phyloP scores from a whole-genome alignment of 1,140 invertebrate species.

The Habropoda laboriosa region DNA sequence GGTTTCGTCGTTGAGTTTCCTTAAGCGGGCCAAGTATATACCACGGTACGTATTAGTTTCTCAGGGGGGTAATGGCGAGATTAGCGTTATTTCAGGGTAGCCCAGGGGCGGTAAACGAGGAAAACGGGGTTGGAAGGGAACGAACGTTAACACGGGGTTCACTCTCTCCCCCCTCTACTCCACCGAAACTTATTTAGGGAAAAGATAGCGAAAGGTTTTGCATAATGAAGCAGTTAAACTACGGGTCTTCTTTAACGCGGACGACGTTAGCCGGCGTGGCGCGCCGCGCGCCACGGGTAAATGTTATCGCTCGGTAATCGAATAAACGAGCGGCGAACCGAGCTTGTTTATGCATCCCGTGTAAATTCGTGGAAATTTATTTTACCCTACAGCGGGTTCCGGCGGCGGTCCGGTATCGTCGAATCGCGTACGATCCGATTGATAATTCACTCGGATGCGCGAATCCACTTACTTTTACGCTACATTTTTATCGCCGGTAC shows the following conservation, averaged over 20 bases:
- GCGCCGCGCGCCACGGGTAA: slow-evolving; percentile 15
- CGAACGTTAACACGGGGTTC: slow-evolving; percentile 42
- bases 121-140: slow-evolving; percentile 22
- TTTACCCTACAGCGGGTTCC: no score
- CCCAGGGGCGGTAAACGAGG: slow-evolving; percentile 28
- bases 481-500: not conserved
- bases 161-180: no score
- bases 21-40: slow-evolving; percentile 40
- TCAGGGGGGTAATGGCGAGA: slow-evolving; percentile 42
- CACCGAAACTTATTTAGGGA: slow-evolving; percentile 51
- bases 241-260: slow-evolving; percentile 18
- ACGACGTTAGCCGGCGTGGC: slow-evolving; percentile 24
- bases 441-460: not conserved
- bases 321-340: slow-evolving; percentile 42
- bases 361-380: slow-evolving; percentile 39
- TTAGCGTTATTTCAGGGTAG: slow-evolving; percentile 60
- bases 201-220: slow-evolving; percentile 63
- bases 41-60: slow-evolving; percentile 38
- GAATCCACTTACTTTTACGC: no score
- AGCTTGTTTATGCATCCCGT: slow-evolving; percentile 28
- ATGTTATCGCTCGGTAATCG: slow-evolving; percentile 39
- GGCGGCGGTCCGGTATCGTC: not conserved
- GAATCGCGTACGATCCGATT: not conserved
- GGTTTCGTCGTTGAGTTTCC: slow-evolving; percentile 19
- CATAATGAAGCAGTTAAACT: slow-evolving; percentile 64